These are phyloP conservation scores for Neodiprion virginianus DNA, from an alignment of 1,140 invertebrate genomes.

Conservation along the genomic window DNA sequence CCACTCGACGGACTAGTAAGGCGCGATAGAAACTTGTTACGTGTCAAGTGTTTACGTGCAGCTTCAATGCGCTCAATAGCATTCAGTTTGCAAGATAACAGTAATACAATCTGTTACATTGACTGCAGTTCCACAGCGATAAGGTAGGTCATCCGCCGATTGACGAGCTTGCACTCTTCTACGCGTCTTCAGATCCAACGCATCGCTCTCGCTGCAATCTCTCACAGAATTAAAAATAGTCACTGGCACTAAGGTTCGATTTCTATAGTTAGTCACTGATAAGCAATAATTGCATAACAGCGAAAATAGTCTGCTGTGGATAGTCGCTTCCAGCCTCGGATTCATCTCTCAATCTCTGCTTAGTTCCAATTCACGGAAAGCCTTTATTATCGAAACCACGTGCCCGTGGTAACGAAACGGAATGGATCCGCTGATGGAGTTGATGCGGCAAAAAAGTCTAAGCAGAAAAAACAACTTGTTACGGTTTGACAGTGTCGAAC, in stretches of 20 bases:
- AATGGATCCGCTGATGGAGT: neutral
- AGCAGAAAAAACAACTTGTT: neutral
- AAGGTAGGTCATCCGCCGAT: neutral
- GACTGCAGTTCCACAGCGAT: neutral
- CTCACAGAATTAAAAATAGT: neutral
- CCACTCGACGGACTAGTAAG: too few relatives aligned
- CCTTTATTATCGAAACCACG: neutral
- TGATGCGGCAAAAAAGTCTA: neutral
- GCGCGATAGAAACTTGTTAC: neutral
- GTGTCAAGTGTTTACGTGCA: neutral
- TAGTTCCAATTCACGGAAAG: neutral
- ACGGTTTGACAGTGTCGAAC: slow-evolving; percentile 3
- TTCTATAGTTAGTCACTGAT: too few relatives aligned
- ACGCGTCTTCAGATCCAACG: too few relatives aligned
- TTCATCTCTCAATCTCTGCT: too few relatives aligned
- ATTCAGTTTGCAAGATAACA: neutral
- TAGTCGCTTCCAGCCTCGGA: too few relatives aligned
- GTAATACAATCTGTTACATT: neutral
- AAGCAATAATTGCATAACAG: too few relatives aligned
- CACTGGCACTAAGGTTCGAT: neutral
- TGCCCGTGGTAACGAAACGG: neutral
- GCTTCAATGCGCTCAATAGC: neutral
- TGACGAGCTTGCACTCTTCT: neutral
- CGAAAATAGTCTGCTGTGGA: too few relatives aligned
- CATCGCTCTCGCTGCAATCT: too few relatives aligned